Evolutionary conservation across 1,140 invertebrate species (phyloP).

Genomic region (Andricus grossulariae): DNA sequence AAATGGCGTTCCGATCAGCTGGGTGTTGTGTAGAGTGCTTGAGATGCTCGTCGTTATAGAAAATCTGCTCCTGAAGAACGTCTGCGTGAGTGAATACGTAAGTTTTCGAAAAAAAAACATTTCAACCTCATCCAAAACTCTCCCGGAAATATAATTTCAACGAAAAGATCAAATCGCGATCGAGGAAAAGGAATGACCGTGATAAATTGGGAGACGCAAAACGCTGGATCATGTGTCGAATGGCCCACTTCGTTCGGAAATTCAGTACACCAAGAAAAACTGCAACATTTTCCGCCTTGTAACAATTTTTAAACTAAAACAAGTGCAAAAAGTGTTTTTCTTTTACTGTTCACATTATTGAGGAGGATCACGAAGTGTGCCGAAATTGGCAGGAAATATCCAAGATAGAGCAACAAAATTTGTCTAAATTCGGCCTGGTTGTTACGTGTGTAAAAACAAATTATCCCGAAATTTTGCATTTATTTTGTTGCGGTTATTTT

Average conservation of each 20-base stretch:
- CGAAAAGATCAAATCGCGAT: not conserved
- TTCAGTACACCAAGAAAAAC: not conserved
- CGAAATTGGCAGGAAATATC: constrained; percentile 37
- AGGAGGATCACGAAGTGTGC: constrained; percentile 21
- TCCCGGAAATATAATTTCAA: not conserved
- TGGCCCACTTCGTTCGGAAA: constrained; percentile 46
- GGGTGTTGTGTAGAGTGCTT: constrained; percentile 74
- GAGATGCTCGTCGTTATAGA: constrained; percentile 64
- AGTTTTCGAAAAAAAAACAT: constrained; percentile 47
- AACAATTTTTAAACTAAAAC: not conserved
- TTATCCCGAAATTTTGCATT: constrained; percentile 25
- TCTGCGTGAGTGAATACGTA: constrained; percentile 61
- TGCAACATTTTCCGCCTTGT: not conserved
- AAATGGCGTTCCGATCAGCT: constrained; percentile 74
- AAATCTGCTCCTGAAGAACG: constrained; percentile 53
- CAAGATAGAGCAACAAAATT: constrained; percentile 47
- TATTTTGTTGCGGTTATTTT: not conserved
- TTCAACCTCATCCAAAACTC: not conserved
- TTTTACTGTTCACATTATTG: not conserved
- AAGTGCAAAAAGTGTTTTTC: constrained; percentile 4
- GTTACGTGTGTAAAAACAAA: constrained; percentile 5
- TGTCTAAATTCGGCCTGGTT: constrained; percentile 26
- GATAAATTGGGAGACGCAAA: constrained; percentile 53
- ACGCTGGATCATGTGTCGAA: constrained; percentile 59
- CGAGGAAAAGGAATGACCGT: not conserved